Conservation (phyloP, 92 coral and sea anemone species). For the Epizoanthus stellaris region DNA sequence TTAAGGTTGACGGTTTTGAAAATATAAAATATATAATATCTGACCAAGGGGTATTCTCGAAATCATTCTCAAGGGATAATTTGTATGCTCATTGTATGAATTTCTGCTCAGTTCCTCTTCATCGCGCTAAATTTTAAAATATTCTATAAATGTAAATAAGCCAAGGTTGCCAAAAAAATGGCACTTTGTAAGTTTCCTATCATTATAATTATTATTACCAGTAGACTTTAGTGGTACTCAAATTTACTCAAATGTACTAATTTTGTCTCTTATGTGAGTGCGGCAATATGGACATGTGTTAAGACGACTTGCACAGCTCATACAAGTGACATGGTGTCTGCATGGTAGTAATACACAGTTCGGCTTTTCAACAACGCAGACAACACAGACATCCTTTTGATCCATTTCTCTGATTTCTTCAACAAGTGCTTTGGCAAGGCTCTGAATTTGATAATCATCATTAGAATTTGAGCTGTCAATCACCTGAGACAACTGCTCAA, state of each 20-base stretch:
- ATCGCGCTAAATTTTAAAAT: too few relatives aligned
- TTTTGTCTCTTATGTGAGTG: conserved; percentile 40
- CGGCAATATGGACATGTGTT: conserved; percentile 54
- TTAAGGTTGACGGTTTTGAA: too few relatives aligned
- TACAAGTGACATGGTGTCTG: conserved; percentile 60
- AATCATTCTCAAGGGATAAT: too few relatives aligned
- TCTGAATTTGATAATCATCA: conserved; percentile 17
- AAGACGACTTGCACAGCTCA: conserved; percentile 44
- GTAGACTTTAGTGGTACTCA: too few relatives aligned
- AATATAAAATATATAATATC: too few relatives aligned
- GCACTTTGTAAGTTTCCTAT: background rate
- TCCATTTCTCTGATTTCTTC: conserved; percentile 59
- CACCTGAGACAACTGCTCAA: conserved; percentile 56
- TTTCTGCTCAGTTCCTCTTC: too few relatives aligned
- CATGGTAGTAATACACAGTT: conserved; percentile 67
- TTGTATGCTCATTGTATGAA: too few relatives aligned
- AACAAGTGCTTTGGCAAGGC: conserved; percentile 38
- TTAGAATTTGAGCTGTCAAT: conserved; percentile 34
- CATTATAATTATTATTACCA: background rate
- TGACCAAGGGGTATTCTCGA: too few relatives aligned
- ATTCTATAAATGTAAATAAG: too few relatives aligned
- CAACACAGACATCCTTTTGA: conserved; percentile 59
- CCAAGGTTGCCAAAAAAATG: too few relatives aligned
- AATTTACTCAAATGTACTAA: conserved; percentile 50
- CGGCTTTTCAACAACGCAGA: conserved; percentile 54